A percentile compares a stretch with the other conserved stretches of the same genome.
These are phyloP conservation scores for Amphilophus citrinellus DNA, from an alignment of 2,113 vertebrate species.

Conservation along the genomic window DNA sequence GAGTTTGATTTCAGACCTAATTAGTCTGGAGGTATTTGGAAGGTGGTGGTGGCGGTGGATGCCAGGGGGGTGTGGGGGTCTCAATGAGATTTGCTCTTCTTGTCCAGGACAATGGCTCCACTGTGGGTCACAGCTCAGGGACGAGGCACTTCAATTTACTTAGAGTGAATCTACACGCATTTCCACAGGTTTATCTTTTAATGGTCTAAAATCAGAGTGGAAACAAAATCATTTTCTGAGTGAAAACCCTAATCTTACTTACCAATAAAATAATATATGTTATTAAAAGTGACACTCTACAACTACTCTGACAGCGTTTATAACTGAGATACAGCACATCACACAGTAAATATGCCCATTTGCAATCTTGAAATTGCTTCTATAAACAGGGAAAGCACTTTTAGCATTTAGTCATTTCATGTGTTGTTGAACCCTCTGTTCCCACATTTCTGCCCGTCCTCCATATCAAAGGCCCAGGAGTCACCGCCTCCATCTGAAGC, in stretches of 20 bases:
- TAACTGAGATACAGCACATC: background rate
- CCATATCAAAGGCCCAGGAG: constrained; percentile 77
- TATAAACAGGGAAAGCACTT: background rate
- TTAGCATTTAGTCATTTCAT: background rate
- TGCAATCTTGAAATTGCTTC: background rate
- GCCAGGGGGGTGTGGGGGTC: constrained; percentile 1
- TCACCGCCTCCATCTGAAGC: constrained; percentile 61
- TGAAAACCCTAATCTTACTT: background rate
- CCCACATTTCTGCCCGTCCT: constrained; percentile 60
- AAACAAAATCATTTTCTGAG: background rate
- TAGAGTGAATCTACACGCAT: background rate
- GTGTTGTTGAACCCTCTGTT: constrained; percentile 34
- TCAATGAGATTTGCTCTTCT: constrained; percentile 72
- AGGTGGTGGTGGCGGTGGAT: constrained; percentile 19
- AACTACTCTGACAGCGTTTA: background rate
- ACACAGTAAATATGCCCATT: background rate
- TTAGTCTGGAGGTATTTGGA: constrained; percentile 72
- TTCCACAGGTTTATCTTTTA: background rate
- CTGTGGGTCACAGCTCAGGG: constrained; percentile 53
- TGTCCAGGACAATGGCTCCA: constrained; percentile 63
- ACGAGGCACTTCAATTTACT: constrained; percentile 32
- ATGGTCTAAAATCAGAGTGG: background rate
- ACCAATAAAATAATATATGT: background rate
- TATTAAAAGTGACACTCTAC: background rate
- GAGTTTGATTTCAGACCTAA: constrained; percentile 74